Evolutionary conservation across 2,888 invertebrate genomes (phyloP).

Genomic region (Noctua comes): DNA sequence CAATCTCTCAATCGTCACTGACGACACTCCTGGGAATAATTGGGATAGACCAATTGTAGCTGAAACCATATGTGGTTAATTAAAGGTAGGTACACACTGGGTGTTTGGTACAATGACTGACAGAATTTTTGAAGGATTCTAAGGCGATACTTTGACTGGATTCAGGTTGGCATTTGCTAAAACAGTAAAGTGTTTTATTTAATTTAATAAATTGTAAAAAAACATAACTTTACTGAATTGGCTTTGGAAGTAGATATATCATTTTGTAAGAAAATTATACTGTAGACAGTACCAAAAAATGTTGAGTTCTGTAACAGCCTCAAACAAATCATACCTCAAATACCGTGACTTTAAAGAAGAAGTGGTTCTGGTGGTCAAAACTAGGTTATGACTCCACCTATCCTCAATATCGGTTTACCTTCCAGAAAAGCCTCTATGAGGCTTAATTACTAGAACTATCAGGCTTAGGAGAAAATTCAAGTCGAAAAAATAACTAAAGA

Average conservation of each 20-base stretch:
- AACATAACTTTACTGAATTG: not conserved
- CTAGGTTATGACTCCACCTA: not conserved
- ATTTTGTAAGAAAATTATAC: not conserved
- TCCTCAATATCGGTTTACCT: not conserved
- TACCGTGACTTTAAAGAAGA: not conserved
- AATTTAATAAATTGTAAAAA: not conserved
- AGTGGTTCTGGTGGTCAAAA: not conserved
- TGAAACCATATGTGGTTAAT: slow-evolving; percentile 31
- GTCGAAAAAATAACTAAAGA: not conserved
- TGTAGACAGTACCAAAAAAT: not conserved
- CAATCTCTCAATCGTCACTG: slow-evolving; percentile 47
- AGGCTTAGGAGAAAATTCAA: not conserved
- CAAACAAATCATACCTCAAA: not conserved
- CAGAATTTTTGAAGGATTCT: not conserved
- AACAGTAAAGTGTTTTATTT: not conserved
- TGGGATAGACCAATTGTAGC: slow-evolving; percentile 35
- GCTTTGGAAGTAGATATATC: not conserved
- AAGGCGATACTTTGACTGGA: not conserved
- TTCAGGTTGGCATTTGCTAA: not conserved
- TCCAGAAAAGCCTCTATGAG: not conserved
- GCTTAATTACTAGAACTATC: slow-evolving; percentile 4
- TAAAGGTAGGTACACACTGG: slow-evolving; percentile 18
- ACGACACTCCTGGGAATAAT: slow-evolving; percentile 52
- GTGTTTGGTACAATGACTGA: not conserved
- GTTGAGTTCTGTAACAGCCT: not conserved